These are phyloP conservation scores for Stercorarius parasiticus DNA, from an alignment of 2,113 vertebrate species.

Conservation along the genomic window DNA sequence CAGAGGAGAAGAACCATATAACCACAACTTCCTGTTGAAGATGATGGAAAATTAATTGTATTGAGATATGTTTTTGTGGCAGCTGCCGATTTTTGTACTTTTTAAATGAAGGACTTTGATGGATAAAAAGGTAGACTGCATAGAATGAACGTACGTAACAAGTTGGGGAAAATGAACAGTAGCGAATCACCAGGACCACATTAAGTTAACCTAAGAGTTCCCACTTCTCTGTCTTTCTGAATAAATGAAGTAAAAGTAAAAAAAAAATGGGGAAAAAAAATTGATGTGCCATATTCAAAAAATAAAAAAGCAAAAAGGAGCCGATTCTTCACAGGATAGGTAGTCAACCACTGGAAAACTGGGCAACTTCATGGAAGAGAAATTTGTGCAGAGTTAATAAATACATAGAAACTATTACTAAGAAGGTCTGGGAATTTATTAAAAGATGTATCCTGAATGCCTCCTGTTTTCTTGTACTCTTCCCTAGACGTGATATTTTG, in stretches of 20 bases:
- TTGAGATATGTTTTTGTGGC: neutral
- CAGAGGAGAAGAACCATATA: neutral
- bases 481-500: neutral
- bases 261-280: neutral
- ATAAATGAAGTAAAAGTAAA: neutral
- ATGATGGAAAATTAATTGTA: neutral
- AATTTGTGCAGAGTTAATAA: conserved; percentile 4
- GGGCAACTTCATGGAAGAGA: neutral
- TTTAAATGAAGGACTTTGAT: neutral
- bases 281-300: neutral
- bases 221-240: neutral
- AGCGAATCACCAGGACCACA: neutral
- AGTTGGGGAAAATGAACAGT: neutral
- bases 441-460: neutral
- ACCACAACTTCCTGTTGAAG: neutral
- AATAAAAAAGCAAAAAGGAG: neutral
- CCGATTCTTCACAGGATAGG: neutral
- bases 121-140: neutral
- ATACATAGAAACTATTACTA: neutral
- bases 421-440: neutral
- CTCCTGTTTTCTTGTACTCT: neutral
- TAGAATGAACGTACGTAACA: neutral
- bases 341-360: neutral
- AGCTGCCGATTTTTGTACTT: neutral
- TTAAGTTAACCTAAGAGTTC: neutral